Base-by-base conservation (phyloP, 2,113 vertebrate species). In the Ranitomeya variabilis region DNA sequence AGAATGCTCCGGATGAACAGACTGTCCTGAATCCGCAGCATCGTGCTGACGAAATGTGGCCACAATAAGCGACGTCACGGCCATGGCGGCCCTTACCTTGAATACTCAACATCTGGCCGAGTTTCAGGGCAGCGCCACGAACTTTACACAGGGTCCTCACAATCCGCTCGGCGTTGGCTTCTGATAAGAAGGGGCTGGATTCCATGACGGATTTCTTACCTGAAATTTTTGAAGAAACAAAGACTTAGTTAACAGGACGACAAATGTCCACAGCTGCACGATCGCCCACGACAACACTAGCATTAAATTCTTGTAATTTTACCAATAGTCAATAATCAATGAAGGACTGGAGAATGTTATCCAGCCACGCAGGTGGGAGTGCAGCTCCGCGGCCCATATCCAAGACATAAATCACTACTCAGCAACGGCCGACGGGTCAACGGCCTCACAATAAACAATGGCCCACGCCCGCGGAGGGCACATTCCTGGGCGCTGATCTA, bases 101-200 rank as follows among this genome's bases (percentile, higher is more conserved):
- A 52, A 91, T 89, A 51, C 90, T 91, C 37, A 91, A 71, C 90
- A 91, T 91, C 82, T 91, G 90, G 19, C 90, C 90, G 18, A 91
- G 89, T 8, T 91, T 91, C 77, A 91, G 86, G 16, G 90, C 90
- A 1, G 90, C 90, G 1, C 90, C 90, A 7, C 90, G 90, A 0
- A 91, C 90, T n/a, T 91, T 89, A n/a, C 90, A 91, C 73, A 91
- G 86, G 15, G 90, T 91, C 26, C 76, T 26, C 16, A 91, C 90
- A 4, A 91, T 91, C 26, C 89, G 7, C 67, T 91, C 90, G 0
- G 90, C 90, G 6, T 91, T 91, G 0, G 90, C 88, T 78, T 91
- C 91, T 7, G 91, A 90, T 8, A 91, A 52, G 77, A 91, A 85
- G n/a, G 82, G 71, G 59, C 81, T 85, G 74, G 89, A 80, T 10